Evolutionary conservation across 2,888 invertebrate genomes (phyloP), one percentile per base, ranked within the genome.

Genomic region (Sesia bembeciformis): DNA sequence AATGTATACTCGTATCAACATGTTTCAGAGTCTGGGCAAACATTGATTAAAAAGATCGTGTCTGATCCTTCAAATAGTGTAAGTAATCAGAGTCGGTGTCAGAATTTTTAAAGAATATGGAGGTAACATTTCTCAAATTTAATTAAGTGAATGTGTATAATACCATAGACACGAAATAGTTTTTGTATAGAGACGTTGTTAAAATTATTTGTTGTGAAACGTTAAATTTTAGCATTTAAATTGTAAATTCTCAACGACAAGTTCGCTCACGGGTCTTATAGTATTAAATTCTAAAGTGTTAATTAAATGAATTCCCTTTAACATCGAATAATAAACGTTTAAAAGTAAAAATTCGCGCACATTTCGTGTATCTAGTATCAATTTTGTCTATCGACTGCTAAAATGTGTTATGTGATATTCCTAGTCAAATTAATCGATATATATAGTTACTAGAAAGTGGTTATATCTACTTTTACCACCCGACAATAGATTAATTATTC

Each of bases 201-300:
- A 50, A 50, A 50, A 7, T 1, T 23, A 23, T 50, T 50, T 50
- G 39, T 50, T 39, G 50, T 39, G 7, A 50, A 5, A 50, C 39
- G 39, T 50, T 50, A 60, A 58, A 52, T 40, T n/a, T 43, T n/a
- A 42, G 46, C 23, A 4, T n/a, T 46, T 8, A 46, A 8, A 7
- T 91, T 95, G 78, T 95, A 93, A 90, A 23, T 6, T 39, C 52
- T 54, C 52, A 57, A 55, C 52, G 57, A 74, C 77, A 78, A 80
- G 80, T 81, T 81, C 79, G 71, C 65, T 75, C 69, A 81, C 81
- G 80, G 80, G 80, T 79, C 60, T 50, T 7, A 23, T 46, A 46
- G 46, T 46, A 4, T 46, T 8, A 46, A 8, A 46, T 57, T 57
- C 52, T 56, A 51, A 58, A 46, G 23, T 64, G 56, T 52, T 63